Evolutionary conservation across 2,113 vertebrate genomes (phyloP).

Genomic region (Willisornis vidua): DNA sequence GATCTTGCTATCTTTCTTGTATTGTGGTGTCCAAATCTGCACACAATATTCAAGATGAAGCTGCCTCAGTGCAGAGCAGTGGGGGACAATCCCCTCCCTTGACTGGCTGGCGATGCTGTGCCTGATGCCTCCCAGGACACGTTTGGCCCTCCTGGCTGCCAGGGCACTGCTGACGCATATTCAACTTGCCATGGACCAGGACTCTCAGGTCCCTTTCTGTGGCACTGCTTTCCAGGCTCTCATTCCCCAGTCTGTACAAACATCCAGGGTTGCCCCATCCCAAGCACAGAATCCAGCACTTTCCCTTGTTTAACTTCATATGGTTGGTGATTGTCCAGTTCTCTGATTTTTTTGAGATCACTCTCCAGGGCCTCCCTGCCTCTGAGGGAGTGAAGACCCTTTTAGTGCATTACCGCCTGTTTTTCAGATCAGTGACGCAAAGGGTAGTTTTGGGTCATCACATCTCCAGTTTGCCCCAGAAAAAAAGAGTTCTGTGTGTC

Average conservation of each 20-base stretch:
- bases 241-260: background rate
- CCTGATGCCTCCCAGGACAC: background rate
- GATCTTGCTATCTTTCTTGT: background rate
- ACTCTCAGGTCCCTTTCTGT: background rate
- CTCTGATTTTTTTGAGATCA: background rate
- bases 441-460: background rate
- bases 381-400: background rate
- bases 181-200: background rate
- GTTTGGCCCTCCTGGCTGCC: background rate
- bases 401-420: fast-evolving
- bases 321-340: background rate
- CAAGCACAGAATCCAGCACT: background rate
- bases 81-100: background rate
- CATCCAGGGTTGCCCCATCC: background rate
- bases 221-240: background rate
- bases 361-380: background rate
- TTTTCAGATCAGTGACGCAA: background rate
- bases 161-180: background rate
- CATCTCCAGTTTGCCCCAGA: background rate
- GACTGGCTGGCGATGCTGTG: background rate
- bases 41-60: background rate
- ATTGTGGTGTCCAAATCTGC: background rate
- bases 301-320: background rate
- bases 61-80: background rate
- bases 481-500: background rate